Conservation (phyloP, 2,797 vertebrate species). For the Amblyopsis hoosieri region DNA sequence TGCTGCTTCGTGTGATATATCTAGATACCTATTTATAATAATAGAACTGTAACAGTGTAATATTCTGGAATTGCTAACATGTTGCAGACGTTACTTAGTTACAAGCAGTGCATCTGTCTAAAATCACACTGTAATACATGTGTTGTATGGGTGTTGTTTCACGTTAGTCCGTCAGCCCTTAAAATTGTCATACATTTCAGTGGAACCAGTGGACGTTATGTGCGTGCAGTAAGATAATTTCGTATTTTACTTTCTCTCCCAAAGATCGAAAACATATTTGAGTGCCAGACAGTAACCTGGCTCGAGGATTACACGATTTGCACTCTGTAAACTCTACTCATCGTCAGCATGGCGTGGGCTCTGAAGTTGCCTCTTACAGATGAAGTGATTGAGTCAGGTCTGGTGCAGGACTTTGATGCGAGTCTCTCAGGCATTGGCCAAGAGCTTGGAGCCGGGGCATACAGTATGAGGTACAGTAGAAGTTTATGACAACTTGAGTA, state of each 20-base stretch:
- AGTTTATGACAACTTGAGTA: not conserved
- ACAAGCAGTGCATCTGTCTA: no score
- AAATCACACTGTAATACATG: not conserved
- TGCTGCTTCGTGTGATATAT: fast-evolving
- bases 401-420: slow-evolving; percentile 97
- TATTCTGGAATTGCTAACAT: no score
- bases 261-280: slow-evolving; percentile 27
- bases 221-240: not conserved
- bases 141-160: not conserved
- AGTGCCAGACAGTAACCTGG: slow-evolving; percentile 20
- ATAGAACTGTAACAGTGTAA: no score
- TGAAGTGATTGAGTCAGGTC: slow-evolving; percentile 95
- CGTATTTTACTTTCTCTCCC: slow-evolving; percentile 3
- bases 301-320: slow-evolving; percentile 33
- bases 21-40: not conserved
- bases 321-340: slow-evolving; percentile 22
- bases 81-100: no score
- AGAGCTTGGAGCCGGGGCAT: slow-evolving; percentile 94
- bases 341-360: slow-evolving; percentile 90
- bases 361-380: slow-evolving; percentile 94
- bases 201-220: no score
- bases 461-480: slow-evolving; percentile 93
- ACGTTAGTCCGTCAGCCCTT: no score
- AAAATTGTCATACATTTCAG: no score
- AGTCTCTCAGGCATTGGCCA: slow-evolving; percentile 97